Base-by-base conservation (phyloP, 2,888 invertebrate species). In the Arctia plantaginis region DNA sequence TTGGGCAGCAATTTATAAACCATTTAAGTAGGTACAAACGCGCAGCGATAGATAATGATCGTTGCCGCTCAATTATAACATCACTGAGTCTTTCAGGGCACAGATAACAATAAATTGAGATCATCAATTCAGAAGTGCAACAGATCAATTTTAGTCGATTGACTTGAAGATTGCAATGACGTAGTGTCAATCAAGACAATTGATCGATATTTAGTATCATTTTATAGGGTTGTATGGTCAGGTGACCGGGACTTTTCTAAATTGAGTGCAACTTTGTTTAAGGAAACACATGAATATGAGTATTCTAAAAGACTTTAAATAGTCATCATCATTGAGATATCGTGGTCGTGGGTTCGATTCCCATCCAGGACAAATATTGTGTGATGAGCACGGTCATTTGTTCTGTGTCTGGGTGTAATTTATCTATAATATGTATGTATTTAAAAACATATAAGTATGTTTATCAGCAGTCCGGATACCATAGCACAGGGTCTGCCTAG, bases 141-240 rank as follows among this genome's bases (percentile, higher is more conserved):
- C 66, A 35, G 51, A 70, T 62, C 75, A 62, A 72, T 66, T 59
- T 72, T 69, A 55, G 69, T 71, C 64, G 72, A 76, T 76, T 69
- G 68, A 69, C 70, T 27, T 62, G 51, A 69, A 72, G 65, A 66
- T 27, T 66, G 66, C 72, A 62, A 70, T 76, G 75, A 76, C 75
- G 75, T 72, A 72, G 47, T 69, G 13, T n/a, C 72, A 69, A 73
- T 76, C 64, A 67, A 66, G 30, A 12, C 75, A 76, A 73, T 76
- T 76, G 72, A 64, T 51, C 23, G 62, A 72, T 55, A 66, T 69
- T 72, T 69, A 55, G 59, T 59, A 59, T 41, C 51, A 59, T 44
- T 65, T 66, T 27, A 30, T 62, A 30, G 62, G n/a, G 30, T 30
- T 27, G 18, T 62, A 62, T 8, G 30, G 62, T 30, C 62, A 62